Evolutionary conservation across 2,888 invertebrate species (phyloP), one percentile per base, ranked within the genome.

Genomic region (Aspidiotus rigidus): DNA sequence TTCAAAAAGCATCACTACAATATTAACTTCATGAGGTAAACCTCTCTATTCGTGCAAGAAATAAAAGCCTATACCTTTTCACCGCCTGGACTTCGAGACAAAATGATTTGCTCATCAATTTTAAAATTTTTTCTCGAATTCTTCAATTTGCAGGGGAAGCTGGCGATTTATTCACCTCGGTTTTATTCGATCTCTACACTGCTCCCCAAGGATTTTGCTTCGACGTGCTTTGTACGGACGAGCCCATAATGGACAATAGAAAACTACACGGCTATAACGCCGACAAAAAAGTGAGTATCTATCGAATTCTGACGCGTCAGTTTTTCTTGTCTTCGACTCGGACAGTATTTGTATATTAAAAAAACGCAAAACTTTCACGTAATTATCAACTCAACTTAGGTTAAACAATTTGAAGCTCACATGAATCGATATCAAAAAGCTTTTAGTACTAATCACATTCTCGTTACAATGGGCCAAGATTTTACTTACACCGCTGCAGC

Each of bases 401-500:
- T 28, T 28, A 28, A 28, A 28, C 71, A 74, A 62, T 79, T 79
- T 73, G 72, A 75, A 2, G 72, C 73, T 7, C 74, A 75, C 62
- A 74, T 77, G 8, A 72, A 74, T 42, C 54, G 71, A 11, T 77
- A 76, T 79, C 78, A 81, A 0, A 73, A 75, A 17, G 74, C 75
- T 70, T 83, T 79, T 73, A 75, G 77, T 64, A 83, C 84, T 2
- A 81, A 83, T 71, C 82, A 87, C 75, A 79, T 86, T 7, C 79
- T 85, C 73, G 77, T 86, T 73, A 81, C 86, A 2, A 86, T 86
- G 85, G 86, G 86, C 7, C 81, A 81, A 57, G 86, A 86, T 77
- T 87, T 87, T 76, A 80, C 82, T 70, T 87, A 83, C 74, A 81
- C 81, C 74, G 79, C 82, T 73, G 85, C 86, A 2, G 77, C 80